A percentile compares a stretch with the other conserved stretches of the same genome.
These are phyloP conservation scores for Xiphophorus hellerii DNA, from an alignment of 2,113 vertebrate species.

Conservation along the genomic window DNA sequence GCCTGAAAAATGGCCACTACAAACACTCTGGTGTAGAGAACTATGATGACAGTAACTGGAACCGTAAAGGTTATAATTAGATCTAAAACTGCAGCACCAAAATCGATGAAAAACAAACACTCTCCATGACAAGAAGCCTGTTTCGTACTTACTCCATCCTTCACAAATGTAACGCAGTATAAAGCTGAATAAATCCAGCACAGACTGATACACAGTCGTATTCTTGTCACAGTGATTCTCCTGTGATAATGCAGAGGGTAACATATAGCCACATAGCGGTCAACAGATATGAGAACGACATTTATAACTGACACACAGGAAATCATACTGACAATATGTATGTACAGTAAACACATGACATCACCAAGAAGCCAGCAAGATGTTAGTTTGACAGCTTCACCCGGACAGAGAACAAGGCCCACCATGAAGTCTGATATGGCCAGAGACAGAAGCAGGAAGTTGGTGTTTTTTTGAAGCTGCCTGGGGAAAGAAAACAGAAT, in stretches of 20 bases:
- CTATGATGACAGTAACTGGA: slow-evolving; percentile 31
- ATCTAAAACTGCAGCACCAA: slow-evolving; percentile 1
- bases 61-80: slow-evolving; percentile 39
- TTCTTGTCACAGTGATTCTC: slow-evolving; percentile 2
- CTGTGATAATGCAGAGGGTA: slow-evolving; percentile 56
- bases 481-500: not conserved
- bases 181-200: slow-evolving; percentile 5
- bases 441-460: too few species aligned
- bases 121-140: slow-evolving; percentile 25
- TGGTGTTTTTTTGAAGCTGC: too few species aligned
- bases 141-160: not conserved
- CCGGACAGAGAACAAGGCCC: slow-evolving; percentile 44
- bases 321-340: slow-evolving; percentile 13
- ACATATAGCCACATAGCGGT: slow-evolving; percentile 59
- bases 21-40: slow-evolving; percentile 45
- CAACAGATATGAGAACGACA: slow-evolving; percentile 58
- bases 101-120: slow-evolving; percentile 26
- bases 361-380: slow-evolving; percentile 64
- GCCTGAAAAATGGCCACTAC: slow-evolving; percentile 47
- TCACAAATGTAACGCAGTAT: not conserved
- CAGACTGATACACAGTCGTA: not conserved
- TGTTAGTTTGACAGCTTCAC: not conserved
- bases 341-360: slow-evolving; percentile 39
- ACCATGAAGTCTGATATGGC: too few species aligned
- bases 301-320: not conserved